These are phyloP conservation scores for Hetaerina americana DNA, from an alignment of 1,140 invertebrate genomes.

Conservation along the genomic window DNA sequence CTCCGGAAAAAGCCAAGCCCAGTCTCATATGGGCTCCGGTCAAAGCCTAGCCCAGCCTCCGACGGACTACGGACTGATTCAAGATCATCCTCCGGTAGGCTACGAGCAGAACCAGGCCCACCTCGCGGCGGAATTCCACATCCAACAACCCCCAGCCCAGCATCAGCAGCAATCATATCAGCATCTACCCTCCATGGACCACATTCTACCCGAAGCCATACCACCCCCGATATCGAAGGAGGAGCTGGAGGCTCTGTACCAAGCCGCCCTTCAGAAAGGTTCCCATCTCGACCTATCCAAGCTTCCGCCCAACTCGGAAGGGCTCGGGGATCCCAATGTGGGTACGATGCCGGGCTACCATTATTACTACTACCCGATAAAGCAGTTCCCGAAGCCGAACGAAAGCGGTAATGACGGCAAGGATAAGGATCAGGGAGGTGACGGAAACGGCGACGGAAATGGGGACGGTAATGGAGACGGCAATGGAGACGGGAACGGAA, in stretches of 20 bases:
- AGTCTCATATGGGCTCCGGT: too few relatives aligned
- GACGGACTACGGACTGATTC: too few relatives aligned
- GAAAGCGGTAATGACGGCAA: background rate
- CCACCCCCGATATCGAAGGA: slow-evolving; percentile 17
- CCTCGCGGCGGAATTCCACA: background rate
- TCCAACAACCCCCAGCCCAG: background rate
- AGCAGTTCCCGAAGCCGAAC: background rate
- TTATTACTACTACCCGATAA: slow-evolving; percentile 18
- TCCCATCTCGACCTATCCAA: slow-evolving; percentile 10
- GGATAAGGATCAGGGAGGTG: background rate
- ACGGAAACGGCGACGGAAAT: background rate
- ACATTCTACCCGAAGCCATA: background rate
- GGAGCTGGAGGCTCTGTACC: slow-evolving; percentile 18
- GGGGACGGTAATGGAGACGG: slow-evolving; percentile 6
- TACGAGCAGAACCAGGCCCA: too few relatives aligned
- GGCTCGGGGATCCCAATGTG: background rate
- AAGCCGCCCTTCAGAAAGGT: slow-evolving; percentile 18
- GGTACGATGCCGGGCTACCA: slow-evolving; percentile 16
- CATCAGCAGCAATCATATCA: background rate
- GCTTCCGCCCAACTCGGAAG: background rate
- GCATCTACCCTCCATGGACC: background rate
- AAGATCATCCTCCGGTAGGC: too few relatives aligned
- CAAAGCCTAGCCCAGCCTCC: too few relatives aligned
- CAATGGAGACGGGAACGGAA: background rate
- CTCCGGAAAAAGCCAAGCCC: too few relatives aligned